Percentiles rank a stretch among this genome's conserved stretches.
Evolutionary conservation across 2,888 invertebrate species (phyloP).

Genomic region (Nipponacmea schrenckii): DNA sequence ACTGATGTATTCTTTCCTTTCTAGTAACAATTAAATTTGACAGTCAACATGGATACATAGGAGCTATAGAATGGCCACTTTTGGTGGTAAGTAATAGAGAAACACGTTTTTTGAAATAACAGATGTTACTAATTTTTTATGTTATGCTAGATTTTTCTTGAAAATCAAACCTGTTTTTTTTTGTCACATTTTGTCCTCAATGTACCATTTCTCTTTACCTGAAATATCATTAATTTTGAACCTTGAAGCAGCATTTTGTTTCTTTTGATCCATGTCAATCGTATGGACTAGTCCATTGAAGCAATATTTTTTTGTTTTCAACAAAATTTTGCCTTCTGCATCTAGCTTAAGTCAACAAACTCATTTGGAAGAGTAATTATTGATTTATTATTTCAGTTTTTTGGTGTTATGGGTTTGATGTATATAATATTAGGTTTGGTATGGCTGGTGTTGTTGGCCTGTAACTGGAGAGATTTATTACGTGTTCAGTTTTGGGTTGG

Average conservation of each 20-base stretch:
- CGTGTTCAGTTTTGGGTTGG: constrained; percentile 97
- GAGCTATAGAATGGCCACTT: constrained; percentile 89
- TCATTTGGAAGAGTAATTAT: not conserved
- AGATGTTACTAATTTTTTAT: too few species aligned
- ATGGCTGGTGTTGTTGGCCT: constrained; percentile 85
- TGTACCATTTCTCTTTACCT: too few species aligned
- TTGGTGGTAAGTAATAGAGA: constrained; percentile 76
- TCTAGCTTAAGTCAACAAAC: too few species aligned
- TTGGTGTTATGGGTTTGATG: constrained; percentile 87
- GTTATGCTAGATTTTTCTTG: too few species aligned
- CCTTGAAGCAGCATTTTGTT: too few species aligned
- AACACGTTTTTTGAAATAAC: not conserved
- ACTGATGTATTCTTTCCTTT: constrained; percentile 22
- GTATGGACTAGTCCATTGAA: too few species aligned
- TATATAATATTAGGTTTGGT: constrained; percentile 84
- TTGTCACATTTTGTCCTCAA: too few species aligned
- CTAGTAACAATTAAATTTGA: constrained; percentile 76
- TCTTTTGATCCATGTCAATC: too few species aligned
- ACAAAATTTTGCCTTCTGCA: too few species aligned
- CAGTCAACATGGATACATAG: constrained; percentile 83
- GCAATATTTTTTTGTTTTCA: too few species aligned
- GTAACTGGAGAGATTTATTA: constrained; percentile 90
- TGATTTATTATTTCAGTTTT: constrained; percentile 75
- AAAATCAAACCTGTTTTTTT: too few species aligned
- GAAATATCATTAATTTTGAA: too few species aligned